phyloP scores from a whole-genome alignment of 2,888 invertebrate species.

The Chrysolina americana region DNA sequence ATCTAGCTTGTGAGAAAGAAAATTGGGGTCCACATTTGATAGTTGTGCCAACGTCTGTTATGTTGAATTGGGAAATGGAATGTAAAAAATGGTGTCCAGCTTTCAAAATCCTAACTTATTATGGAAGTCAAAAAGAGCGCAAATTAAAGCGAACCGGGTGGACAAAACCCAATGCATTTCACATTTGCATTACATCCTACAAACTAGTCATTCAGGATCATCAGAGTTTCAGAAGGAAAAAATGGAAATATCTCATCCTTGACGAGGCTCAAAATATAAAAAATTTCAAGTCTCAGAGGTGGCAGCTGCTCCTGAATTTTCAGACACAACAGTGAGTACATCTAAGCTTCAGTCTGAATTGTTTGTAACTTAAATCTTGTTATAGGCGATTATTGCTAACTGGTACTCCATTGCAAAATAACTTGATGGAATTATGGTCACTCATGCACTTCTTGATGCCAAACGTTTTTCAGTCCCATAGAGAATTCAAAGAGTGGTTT shows the following conservation, averaged over 20 bases:
- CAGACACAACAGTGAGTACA: constrained; percentile 86
- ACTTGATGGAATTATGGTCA: constrained; percentile 97
- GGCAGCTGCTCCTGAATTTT: constrained; percentile 97
- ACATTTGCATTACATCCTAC: constrained; percentile 97
- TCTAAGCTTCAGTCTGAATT: constrained; percentile 6
- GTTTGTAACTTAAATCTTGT: constrained; percentile 45
- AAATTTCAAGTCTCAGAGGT: constrained; percentile 98
- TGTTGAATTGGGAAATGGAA: constrained; percentile 99
- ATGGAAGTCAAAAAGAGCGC: constrained; percentile 96
- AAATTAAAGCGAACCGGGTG: constrained; percentile 91
- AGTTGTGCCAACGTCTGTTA: constrained; percentile 98
- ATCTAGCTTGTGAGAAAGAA: constrained; percentile 90
- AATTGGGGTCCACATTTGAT: constrained; percentile 99
- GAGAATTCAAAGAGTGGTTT: constrained; percentile 99
- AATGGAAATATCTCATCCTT: constrained; percentile 98
- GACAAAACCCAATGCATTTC: constrained; percentile 99
- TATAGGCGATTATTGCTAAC: constrained; percentile 89
- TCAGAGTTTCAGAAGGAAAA: constrained; percentile 95
- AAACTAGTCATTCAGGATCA: constrained; percentile 99
- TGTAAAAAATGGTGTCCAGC: constrained; percentile 99
- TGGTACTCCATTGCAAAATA: constrained; percentile 96
- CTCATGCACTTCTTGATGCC: constrained; percentile 99
- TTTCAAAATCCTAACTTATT: constrained; percentile 98
- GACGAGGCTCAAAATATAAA: constrained; percentile 99
- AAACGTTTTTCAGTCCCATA: constrained; percentile 94